Percentiles rank a stretch among this genome's conserved stretches.
phyloP scores from a whole-genome alignment of 2,888 invertebrate genomes.

The Oxycera nigricornis region DNA sequence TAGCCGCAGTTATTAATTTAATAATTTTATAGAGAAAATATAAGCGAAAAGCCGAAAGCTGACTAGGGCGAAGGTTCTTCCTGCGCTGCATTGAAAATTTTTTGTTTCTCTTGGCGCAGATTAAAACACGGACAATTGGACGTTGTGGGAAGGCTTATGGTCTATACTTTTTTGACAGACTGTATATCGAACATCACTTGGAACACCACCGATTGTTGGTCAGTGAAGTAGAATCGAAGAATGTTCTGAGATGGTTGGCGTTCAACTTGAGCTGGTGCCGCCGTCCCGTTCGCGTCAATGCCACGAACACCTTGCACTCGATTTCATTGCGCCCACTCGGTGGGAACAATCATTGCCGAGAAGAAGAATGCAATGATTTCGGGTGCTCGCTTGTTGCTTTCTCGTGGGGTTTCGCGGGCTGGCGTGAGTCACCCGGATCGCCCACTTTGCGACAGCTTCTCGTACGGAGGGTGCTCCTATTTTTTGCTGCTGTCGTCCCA shows the following conservation, averaged over 20 bases:
- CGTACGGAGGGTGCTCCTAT: neutral
- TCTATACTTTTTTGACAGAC: too few relatives aligned
- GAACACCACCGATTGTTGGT: too few relatives aligned
- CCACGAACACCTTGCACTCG: slow-evolving; percentile 31
- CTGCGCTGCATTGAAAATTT: too few relatives aligned
- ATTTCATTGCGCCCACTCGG: neutral
- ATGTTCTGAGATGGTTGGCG: neutral
- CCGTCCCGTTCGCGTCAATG: slow-evolving; percentile 11
- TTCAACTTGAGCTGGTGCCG: neutral
- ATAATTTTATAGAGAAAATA: too few relatives aligned
- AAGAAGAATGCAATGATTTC: neutral
- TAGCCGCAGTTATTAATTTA: too few relatives aligned
- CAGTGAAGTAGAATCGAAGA: neutral
- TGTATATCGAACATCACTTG: too few relatives aligned
- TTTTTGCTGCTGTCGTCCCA: neutral
- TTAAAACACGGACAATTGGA: too few relatives aligned
- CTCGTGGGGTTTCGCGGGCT: neutral
- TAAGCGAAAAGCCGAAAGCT: too few relatives aligned
- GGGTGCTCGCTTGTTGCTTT: neutral
- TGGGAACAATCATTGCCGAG: neutral
- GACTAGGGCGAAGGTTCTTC: too few relatives aligned
- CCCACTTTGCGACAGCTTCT: neutral
- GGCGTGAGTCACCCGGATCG: neutral
- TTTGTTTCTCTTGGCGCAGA: too few relatives aligned
- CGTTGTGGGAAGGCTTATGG: too few relatives aligned